These are phyloP conservation scores for Bursaphelenchus okinawaensis DNA, from an alignment of 2,888 invertebrate genomes.

Conservation along the genomic window DNA sequence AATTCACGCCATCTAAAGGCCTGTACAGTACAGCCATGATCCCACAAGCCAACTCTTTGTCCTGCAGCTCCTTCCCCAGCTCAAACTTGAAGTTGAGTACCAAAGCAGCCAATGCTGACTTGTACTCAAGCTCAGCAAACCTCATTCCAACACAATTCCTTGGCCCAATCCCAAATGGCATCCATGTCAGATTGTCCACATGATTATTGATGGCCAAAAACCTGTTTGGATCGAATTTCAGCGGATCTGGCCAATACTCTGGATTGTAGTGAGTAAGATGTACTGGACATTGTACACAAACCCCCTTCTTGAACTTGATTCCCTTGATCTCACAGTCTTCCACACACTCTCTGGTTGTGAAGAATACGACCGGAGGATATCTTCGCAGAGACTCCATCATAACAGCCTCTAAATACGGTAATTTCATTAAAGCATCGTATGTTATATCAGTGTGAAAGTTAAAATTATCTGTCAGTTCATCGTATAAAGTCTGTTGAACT, in stretches of 20 bases:
- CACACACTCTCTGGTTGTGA: constrained; percentile 36
- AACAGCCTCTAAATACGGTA: constrained; percentile 50
- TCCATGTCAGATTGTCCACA: constrained; percentile 35
- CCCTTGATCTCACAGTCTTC: constrained; percentile 32
- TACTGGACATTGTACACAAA: constrained; percentile 23
- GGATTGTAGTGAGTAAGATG: constrained; percentile 27
- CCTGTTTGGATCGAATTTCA: constrained; percentile 43
- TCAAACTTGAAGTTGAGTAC: constrained; percentile 28
- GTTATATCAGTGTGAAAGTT: constrained; percentile 25
- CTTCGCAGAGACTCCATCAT: constrained; percentile 47
- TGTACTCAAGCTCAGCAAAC: constrained; percentile 53
- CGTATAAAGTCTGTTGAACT: constrained; percentile 59
- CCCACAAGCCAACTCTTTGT: neutral
- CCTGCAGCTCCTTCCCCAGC: neutral
- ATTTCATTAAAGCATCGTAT: constrained; percentile 17
- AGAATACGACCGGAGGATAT: constrained; percentile 48
- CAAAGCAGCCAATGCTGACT: constrained; percentile 36
- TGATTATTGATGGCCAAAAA: constrained; percentile 19
- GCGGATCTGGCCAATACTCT: constrained; percentile 39
- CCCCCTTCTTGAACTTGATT: constrained; percentile 29
- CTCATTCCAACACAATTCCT: constrained; percentile 50
- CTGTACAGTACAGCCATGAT: constrained; percentile 12
- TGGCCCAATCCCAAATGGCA: constrained; percentile 53
- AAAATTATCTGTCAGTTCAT: constrained; percentile 59
- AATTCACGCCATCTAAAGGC: constrained; percentile 14